phyloP scores from a whole-genome alignment of 1,140 invertebrate species.

The Mactra quadrangularis region DNA sequence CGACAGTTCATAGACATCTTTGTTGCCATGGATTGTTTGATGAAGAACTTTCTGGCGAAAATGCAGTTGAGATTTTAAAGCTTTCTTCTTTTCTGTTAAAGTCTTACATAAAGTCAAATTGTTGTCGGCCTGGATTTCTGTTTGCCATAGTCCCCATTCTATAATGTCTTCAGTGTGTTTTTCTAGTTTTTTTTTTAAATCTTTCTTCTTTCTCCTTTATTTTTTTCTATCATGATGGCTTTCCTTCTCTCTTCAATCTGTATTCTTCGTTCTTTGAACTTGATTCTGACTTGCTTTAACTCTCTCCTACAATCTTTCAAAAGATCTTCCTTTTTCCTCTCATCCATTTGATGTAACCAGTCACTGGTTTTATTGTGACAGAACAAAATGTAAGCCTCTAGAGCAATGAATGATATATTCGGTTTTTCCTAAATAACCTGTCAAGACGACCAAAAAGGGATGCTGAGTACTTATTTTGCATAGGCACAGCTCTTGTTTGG shows the following conservation, averaged over 20 bases:
- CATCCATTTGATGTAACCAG: constrained; percentile 25
- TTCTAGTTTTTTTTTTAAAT: background rate
- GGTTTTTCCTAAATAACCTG: constrained; percentile 46
- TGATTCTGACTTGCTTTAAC: background rate
- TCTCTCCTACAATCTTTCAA: constrained; percentile 13
- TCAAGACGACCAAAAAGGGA: constrained; percentile 39
- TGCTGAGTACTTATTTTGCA: constrained; percentile 50
- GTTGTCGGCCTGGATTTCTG: constrained; percentile 36
- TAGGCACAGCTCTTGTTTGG: constrained; percentile 25
- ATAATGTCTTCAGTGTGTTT: constrained; percentile 24
- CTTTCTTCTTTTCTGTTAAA: constrained; percentile 18
- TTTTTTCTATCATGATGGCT: constrained; percentile 26
- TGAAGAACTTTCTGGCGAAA: constrained; percentile 37
- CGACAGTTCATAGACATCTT: constrained; percentile 36
- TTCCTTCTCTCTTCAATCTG: constrained; percentile 38
- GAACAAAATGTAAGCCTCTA: constrained; percentile 41
- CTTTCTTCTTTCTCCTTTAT: constrained; percentile 36
- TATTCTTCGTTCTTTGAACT: constrained; percentile 35
- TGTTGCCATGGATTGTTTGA: constrained; percentile 20
- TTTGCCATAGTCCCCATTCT: constrained; percentile 45
- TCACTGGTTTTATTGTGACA: constrained; percentile 44
- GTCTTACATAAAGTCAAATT: constrained; percentile 27
- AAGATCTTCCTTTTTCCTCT: constrained; percentile 36
- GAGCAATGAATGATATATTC: constrained; percentile 46
- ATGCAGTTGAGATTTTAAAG: constrained; percentile 27